These are phyloP conservation scores for Boulengeromyrus knoepffleri DNA, from an alignment of 2,113 vertebrate genomes.

Conservation along the genomic window DNA sequence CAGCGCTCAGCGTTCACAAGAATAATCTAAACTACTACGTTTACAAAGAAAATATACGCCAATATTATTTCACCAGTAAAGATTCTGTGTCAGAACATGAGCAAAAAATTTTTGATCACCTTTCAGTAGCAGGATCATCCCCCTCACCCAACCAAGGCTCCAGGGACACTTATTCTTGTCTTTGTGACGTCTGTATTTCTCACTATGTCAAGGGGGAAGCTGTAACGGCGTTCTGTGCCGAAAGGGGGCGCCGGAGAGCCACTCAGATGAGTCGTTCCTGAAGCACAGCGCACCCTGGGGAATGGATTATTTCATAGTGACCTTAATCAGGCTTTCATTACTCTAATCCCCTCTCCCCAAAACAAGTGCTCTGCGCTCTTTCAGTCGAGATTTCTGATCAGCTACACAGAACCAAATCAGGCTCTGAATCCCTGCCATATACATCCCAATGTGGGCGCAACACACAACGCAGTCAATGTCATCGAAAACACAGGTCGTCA, in stretches of 20 bases:
- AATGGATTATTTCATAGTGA: not conserved
- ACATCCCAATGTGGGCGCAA: not conserved
- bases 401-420: not conserved
- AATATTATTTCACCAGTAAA: not conserved
- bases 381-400: not conserved
- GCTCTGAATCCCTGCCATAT: not conserved
- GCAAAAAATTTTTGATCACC: not conserved
- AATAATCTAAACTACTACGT: not conserved
- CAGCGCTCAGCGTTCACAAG: not conserved
- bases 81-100: not conserved
- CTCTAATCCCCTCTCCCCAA: slow-evolving; percentile 6
- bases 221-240: not conserved
- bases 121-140: not conserved
- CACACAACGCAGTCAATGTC: not conserved
- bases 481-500: not conserved
- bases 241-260: not conserved
- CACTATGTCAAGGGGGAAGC: not conserved
- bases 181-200: not conserved
- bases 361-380: not conserved
- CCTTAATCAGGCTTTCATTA: slow-evolving; percentile 8
- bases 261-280: not conserved
- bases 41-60: not conserved
- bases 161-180: not conserved
- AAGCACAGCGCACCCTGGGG: not conserved
- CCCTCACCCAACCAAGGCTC: not conserved